Conservation (phyloP, 2,113 vertebrate genomes). For the Butorides virescens region DNA sequence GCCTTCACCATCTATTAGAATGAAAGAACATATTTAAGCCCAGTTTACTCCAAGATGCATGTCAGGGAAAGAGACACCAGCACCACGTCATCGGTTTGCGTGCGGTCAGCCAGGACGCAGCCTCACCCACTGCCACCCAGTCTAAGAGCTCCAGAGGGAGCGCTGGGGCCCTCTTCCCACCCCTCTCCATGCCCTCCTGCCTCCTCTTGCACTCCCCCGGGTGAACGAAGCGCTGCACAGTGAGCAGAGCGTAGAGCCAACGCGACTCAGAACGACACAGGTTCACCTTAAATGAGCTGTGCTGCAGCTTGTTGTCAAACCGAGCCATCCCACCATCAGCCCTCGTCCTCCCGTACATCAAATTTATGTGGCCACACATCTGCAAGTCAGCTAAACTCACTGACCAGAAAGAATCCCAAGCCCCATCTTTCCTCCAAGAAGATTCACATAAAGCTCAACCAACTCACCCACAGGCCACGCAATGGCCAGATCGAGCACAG, state of each 20-base stretch:
- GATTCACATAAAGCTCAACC: background rate
- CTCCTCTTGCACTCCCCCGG: background rate
- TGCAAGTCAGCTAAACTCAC: background rate
- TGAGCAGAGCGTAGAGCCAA: fast-evolving
- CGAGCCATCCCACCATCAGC: background rate
- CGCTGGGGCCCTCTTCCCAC: background rate
- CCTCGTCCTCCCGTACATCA: background rate
- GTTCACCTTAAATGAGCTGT: background rate
- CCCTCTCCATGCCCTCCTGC: background rate
- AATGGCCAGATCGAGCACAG: background rate
- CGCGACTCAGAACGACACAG: background rate
- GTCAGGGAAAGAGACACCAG: background rate
- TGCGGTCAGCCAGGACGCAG: background rate
- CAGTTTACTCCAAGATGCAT: background rate
- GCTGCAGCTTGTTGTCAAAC: background rate
- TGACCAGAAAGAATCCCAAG: background rate
- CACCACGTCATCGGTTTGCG: fast-evolving
- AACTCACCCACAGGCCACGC: background rate
- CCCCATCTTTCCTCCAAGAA: background rate
- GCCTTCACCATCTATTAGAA: background rate
- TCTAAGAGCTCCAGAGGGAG: background rate
- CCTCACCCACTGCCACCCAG: background rate
- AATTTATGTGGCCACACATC: background rate
- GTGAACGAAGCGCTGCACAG: fast-evolving
- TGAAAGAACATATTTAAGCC: background rate